Evolutionary conservation across 2,888 invertebrate genomes (phyloP).

Genomic region (Harpalus rufipes): DNA sequence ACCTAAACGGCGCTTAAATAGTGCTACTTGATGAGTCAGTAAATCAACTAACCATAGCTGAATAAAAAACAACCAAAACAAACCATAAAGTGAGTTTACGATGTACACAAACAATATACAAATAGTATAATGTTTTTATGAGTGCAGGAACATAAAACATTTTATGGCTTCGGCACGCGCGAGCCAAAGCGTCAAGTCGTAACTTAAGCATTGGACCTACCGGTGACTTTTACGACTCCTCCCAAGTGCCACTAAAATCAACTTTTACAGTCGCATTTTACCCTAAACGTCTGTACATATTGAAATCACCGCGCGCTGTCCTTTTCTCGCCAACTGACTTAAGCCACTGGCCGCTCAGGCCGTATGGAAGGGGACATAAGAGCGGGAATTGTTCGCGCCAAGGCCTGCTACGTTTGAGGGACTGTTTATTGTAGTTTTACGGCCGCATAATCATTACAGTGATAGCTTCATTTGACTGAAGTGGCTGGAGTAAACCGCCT

Average conservation of each 20-base stretch:
- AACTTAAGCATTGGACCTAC: constrained; percentile 73
- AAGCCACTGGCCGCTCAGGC: constrained; percentile 44
- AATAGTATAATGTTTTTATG: constrained; percentile 68
- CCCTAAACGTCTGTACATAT: constrained; percentile 72
- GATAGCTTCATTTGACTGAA: constrained; percentile 75
- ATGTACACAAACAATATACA: constrained; percentile 70
- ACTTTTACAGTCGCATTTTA: constrained; percentile 78
- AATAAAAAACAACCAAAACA: constrained; percentile 64
- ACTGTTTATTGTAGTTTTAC: constrained; percentile 76
- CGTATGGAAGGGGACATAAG: constrained; percentile 15
- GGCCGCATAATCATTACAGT: constrained; percentile 75
- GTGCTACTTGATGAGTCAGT: constrained; percentile 62
- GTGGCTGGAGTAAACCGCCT: constrained; percentile 67
- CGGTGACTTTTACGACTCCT: constrained; percentile 80
- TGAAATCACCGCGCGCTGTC: constrained; percentile 69
- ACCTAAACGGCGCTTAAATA: constrained; percentile 55
- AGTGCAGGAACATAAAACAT: constrained; percentile 71
- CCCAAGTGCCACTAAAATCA: constrained; percentile 81
- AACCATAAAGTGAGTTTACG: constrained; percentile 66
- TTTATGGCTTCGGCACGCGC: constrained; percentile 72
- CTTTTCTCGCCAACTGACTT: constrained; percentile 56
- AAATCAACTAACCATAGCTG: constrained; percentile 63
- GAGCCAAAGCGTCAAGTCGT: constrained; percentile 50
- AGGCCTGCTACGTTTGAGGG: constrained; percentile 66
- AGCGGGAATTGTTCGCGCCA: constrained; percentile 21